Evolutionary conservation across 2,113 vertebrate genomes (phyloP).

Genomic region (Charina bottae): DNA sequence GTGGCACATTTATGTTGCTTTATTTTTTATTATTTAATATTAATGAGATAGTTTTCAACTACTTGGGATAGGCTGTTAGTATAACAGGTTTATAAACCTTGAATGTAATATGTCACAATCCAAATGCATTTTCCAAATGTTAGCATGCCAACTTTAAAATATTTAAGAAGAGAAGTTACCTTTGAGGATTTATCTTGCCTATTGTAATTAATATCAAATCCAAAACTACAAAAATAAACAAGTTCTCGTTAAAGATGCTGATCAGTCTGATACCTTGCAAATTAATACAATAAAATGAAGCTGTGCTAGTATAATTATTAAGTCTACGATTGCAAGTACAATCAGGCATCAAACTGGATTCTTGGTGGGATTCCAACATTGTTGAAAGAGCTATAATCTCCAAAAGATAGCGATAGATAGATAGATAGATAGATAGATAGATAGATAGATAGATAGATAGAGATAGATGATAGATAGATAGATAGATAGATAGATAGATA

Average conservation of each 20-base stretch:
- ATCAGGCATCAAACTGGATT: background rate
- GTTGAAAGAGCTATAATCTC: background rate
- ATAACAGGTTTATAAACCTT: background rate
- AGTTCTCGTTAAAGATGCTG: background rate
- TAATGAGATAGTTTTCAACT: background rate
- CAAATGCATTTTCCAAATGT: background rate
- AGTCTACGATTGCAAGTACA: background rate
- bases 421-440: background rate
- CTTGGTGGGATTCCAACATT: background rate
- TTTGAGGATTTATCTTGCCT: background rate
- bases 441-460: background rate
- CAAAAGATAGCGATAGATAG: background rate
- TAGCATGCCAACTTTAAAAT: background rate
- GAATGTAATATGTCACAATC: background rate
- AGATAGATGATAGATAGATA: background rate
- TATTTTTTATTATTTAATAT: background rate
- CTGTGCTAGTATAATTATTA: background rate
- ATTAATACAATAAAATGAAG: background rate
- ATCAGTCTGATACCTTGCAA: background rate
- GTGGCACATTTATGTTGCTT: background rate
- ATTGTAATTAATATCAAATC: background rate
- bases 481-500: background rate
- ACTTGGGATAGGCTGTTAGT: background rate
- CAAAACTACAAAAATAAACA: background rate
- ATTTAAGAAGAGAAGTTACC: background rate